Evolutionary conservation across 2,797 vertebrate genomes (phyloP).

Genomic region (Naso thynnoides): DNA sequence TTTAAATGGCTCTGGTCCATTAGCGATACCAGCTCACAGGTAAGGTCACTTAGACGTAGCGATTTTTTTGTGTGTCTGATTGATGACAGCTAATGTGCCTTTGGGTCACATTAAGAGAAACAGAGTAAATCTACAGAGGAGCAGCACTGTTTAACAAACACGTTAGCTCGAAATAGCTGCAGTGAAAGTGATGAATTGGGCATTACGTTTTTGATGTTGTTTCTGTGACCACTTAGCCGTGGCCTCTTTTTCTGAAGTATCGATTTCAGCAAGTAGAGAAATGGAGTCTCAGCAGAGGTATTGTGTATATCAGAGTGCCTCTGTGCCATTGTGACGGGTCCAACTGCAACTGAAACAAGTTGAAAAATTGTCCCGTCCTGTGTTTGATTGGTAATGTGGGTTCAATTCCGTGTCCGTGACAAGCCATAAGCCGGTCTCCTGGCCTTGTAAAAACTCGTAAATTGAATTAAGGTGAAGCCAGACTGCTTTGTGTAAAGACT

Average conservation of each 20-base stretch:
- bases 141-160: slow-evolving; percentile 50
- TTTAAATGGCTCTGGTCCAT: slow-evolving; percentile 62
- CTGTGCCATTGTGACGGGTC: slow-evolving; percentile 4
- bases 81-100: slow-evolving; percentile 62
- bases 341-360: slow-evolving; percentile 19
- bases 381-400: slow-evolving; percentile 11
- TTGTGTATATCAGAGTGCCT: slow-evolving; percentile 21
- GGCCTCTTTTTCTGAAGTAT: slow-evolving; percentile 41
- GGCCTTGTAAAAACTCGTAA: slow-evolving; percentile 32
- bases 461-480: slow-evolving; percentile 35
- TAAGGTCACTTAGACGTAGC: slow-evolving; percentile 37
- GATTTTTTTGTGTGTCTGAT: slow-evolving; percentile 36
- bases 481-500: slow-evolving; percentile 31
- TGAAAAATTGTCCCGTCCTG: neutral
- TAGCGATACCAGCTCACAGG: slow-evolving; percentile 42
- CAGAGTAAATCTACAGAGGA: slow-evolving; percentile 28
- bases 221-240: slow-evolving; percentile 21
- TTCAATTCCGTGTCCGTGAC: slow-evolving; percentile 20
- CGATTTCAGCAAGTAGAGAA: slow-evolving; percentile 45
- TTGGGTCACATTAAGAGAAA: slow-evolving; percentile 57
- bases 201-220: slow-evolving; percentile 42
- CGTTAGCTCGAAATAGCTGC: slow-evolving; percentile 26
- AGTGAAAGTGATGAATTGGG: slow-evolving; percentile 55
- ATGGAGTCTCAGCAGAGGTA: slow-evolving; percentile 20
- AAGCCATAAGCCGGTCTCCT: slow-evolving; percentile 8